A percentile compares a stretch with the other conserved stretches of the same genome.
Evolutionary conservation across 2,797 vertebrate genomes (phyloP).

Genomic region (Hydrocynus forskahlii): DNA sequence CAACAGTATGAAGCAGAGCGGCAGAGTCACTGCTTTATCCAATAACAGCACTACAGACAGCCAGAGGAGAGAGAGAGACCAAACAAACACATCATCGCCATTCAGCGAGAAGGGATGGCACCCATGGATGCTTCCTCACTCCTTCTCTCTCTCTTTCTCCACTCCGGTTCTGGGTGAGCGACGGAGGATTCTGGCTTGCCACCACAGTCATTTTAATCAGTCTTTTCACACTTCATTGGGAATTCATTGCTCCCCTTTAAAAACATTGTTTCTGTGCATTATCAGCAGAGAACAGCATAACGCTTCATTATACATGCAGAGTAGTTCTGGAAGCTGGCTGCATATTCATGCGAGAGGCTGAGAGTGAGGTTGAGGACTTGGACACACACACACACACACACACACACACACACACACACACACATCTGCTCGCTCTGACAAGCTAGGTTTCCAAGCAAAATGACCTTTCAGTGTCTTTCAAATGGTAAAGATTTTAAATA

Average conservation of each 20-base stretch:
- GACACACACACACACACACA: conserved; percentile 4
- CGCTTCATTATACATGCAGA: conserved; percentile 82
- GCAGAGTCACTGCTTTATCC: conserved; percentile 20
- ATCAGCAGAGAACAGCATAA: conserved; percentile 83
- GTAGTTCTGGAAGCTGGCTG: conserved; percentile 75
- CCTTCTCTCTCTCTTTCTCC: conserved; percentile 69
- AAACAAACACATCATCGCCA: conserved; percentile 44
- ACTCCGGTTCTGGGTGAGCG: conserved; percentile 70
- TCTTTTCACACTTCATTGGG: conserved; percentile 85
- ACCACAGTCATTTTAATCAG: conserved; percentile 83
- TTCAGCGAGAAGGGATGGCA: conserved; percentile 39
- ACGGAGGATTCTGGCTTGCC: conserved; percentile 78
- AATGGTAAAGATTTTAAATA: background rate
- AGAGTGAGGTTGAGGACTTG: conserved; percentile 27
- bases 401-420: conserved; percentile 15
- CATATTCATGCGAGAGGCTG: conserved; percentile 68
- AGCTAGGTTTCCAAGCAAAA: conserved; percentile 20
- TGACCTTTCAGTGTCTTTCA: conserved; percentile 22
- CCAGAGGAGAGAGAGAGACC: conserved; percentile 22
- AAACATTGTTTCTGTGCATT: conserved; percentile 84
- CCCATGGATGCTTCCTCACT: conserved; percentile 67
- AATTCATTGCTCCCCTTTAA: conserved; percentile 78
- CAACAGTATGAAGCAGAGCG: conserved; percentile 27
- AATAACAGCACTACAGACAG: conserved; percentile 36
- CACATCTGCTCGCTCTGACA: conserved; percentile 23